These are phyloP conservation scores for Metridium senile DNA, from an alignment of 92 coral and sea anemone genomes.

Conservation along the genomic window DNA sequence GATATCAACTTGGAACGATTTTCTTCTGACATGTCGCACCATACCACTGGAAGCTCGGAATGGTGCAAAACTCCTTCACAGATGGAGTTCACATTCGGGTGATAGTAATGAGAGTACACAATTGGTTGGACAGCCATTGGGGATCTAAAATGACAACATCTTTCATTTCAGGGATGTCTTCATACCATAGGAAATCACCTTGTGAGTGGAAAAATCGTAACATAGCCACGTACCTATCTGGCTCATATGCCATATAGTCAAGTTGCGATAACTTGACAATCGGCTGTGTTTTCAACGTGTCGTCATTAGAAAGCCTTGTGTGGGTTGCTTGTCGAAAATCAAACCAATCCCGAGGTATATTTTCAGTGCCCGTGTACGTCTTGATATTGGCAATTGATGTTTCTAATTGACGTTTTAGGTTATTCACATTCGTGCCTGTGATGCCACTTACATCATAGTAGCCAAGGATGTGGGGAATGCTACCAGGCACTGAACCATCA, in stretches of 20 bases:
- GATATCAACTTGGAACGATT: not conserved
- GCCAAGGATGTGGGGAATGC: slow-evolving; percentile 29
- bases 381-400: not conserved
- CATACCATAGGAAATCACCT: slow-evolving; percentile 46
- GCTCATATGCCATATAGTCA: too few relatives aligned
- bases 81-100: slow-evolving; percentile 1
- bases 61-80: slow-evolving; percentile 22
- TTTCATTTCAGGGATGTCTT: slow-evolving; percentile 31
- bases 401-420: slow-evolving; percentile 1
- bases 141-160: slow-evolving; percentile 32
- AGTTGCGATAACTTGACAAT: slow-evolving; percentile 2
- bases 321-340: not conserved
- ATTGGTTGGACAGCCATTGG: slow-evolving; percentile 41
- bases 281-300: slow-evolving; percentile 8
- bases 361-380: not conserved
- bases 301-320: not conserved
- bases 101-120: slow-evolving; percentile 25
- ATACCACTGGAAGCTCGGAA: slow-evolving; percentile 11
- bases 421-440: slow-evolving; percentile 13
- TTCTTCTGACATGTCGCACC: slow-evolving; percentile 17
- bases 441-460: slow-evolving; percentile 37
- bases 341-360: slow-evolving; percentile 34
- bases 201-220: slow-evolving; percentile 30
- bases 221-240: slow-evolving; percentile 28
- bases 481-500: too few relatives aligned